Conservation (phyloP, 1,140 invertebrate genomes). For the Zaprionus inermis region DNA sequence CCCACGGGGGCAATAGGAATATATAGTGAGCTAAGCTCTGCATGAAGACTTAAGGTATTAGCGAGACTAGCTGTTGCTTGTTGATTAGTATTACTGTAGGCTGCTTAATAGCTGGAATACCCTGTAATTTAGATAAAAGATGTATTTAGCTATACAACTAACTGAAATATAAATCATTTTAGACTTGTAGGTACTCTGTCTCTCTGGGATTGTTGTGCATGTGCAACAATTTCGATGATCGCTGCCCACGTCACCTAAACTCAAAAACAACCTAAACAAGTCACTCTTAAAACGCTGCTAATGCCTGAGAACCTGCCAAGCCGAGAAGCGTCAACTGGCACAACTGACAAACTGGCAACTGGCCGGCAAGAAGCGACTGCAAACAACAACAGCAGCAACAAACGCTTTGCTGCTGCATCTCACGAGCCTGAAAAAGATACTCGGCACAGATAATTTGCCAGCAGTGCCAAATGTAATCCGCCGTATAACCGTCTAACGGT, state of each 20-base stretch:
- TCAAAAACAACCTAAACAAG: background rate
- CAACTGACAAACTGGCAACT: slow-evolving; percentile 14
- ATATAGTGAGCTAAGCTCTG: no score
- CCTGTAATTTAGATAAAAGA: no score
- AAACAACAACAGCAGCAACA: slow-evolving; percentile 10
- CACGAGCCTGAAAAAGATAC: slow-evolving; percentile 45
- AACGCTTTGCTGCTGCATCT: slow-evolving; percentile 35
- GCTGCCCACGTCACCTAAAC: background rate
- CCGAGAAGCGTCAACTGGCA: slow-evolving; percentile 22
- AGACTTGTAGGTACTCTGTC: no score
- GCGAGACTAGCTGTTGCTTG: no score
- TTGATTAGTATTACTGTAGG: no score
- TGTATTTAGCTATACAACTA: no score
- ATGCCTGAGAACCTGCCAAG: slow-evolving; percentile 24
- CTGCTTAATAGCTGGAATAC: background rate
- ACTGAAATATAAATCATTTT: no score
- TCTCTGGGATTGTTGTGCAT: no score
- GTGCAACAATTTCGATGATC: no score
- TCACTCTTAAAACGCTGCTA: background rate
- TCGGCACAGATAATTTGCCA: slow-evolving; percentile 76
- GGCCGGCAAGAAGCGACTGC: background rate
- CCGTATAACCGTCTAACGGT: slow-evolving; percentile 80
- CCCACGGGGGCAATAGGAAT: no score
- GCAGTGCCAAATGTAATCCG: slow-evolving; percentile 79
- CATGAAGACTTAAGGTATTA: no score